Percentiles rank a stretch among this genome's conserved stretches.
Evolutionary conservation across 2,888 invertebrate genomes (phyloP).

Genomic region (Hecatera dysodea): DNA sequence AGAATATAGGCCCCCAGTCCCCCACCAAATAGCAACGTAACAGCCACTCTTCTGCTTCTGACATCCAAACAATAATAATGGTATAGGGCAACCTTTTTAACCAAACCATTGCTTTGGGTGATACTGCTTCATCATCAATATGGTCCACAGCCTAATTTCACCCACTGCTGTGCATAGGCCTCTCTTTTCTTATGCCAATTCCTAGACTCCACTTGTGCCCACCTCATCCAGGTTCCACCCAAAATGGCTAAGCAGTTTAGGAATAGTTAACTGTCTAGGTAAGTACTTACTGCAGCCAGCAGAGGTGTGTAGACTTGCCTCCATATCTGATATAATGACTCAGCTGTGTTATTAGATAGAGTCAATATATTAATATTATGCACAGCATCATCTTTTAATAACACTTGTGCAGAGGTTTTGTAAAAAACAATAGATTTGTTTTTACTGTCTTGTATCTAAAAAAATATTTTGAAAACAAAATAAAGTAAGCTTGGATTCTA

Average conservation of each 20-base stretch:
- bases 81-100: neutral
- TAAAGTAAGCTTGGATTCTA: neutral
- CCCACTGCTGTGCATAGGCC: neutral
- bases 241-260: too few species aligned
- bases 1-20: neutral
- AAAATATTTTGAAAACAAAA: conserved; percentile 27
- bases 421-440: conserved; percentile 85
- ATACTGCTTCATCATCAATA: neutral
- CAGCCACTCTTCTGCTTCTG: neutral
- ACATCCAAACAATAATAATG: neutral
- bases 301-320: conserved; percentile 86
- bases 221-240: neutral
- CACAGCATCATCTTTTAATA: conserved; percentile 75
- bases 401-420: conserved; percentile 77
- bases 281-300: conserved; percentile 77
- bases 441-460: conserved; percentile 78
- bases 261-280: neutral
- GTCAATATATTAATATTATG: conserved; percentile 83
- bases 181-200: neutral
- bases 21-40: neutral
- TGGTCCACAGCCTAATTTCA: neutral
- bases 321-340: conserved; percentile 85
- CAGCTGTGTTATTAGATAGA: conserved; percentile 80
- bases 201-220: neutral
- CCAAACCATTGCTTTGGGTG: neutral